Base-by-base conservation (phyloP, 2,113 vertebrate genomes). In the Seriola rivoliana region DNA sequence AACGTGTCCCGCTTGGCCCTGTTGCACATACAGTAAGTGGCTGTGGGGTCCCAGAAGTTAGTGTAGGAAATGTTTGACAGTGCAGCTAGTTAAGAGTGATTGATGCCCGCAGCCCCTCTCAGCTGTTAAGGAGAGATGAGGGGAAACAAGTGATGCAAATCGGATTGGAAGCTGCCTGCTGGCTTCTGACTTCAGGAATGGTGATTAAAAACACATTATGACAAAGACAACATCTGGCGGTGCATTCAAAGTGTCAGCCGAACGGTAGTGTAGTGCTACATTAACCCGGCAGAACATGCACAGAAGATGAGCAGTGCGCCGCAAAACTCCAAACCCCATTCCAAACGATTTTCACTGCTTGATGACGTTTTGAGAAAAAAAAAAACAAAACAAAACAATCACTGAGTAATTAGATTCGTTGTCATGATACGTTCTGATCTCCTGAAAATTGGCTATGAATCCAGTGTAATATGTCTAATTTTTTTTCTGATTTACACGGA, bases 171-270 rank as follows among this genome's bases (percentile, higher is more conserved):
- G 57, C 80, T 65, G 91, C 91, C 89, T 91, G 90, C 88, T 92
- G 89, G 89, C 89, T 92, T 95, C 82, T 82, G 91, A 94, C 92
- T 93, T 91, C 79, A 84, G 91, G 90, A 91, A 84, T 23, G 86
- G 92, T 93, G 90, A 95, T 95, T 95, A 95, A 95, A 95, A 95
- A 93, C 89, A 93, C 94, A 95, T 95, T 94, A 95, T 90, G 90
- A 91, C 90, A 93, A 92, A 93, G 90, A 93, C 90, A 95, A 95
- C 94, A 95, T 95, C 94, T 95, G 94, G 92, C 57, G 81, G 88
- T 73, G 89, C 86, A 82, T 91, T 88, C 62, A 50, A 75, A 87
- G 81, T 29, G 13, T 85, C 89, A 80, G 65, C 77, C 7, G 36
- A 89, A 86, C 83, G 69, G 85, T 87, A 85, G 90, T 66, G 72